Conservation (phyloP, 2,888 invertebrate genomes). For the Tachystola acroxantha region DNA sequence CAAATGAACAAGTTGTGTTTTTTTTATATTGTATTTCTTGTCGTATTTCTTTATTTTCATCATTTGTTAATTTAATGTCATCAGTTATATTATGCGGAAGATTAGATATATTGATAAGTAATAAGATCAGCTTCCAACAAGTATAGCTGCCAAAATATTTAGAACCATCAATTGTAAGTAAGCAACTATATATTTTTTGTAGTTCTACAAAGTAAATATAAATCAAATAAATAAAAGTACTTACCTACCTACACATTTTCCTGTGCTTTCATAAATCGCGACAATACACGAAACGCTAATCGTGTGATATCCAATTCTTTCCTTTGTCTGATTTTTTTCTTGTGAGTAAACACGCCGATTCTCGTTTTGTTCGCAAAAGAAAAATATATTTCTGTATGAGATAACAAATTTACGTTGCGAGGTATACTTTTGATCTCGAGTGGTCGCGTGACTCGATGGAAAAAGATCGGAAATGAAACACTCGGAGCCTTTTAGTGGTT, state of each 20-base stretch:
- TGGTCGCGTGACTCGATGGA: constrained; percentile 35
- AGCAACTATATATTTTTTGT: too few species aligned
- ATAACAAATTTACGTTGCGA: constrained; percentile 29
- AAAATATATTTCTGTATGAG: constrained; percentile 21
- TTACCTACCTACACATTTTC: background rate
- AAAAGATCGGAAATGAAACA: constrained; percentile 52
- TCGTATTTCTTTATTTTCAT: too few species aligned
- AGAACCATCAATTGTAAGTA: too few species aligned
- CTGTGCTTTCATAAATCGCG: constrained; percentile 8
- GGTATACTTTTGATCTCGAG: constrained; percentile 16
- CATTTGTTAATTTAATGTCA: too few species aligned
- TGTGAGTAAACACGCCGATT: constrained; percentile 13
- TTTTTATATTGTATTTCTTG: too few species aligned
- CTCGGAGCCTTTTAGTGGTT: constrained; percentile 44
- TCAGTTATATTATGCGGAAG: too few species aligned
- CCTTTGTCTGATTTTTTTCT: constrained; percentile 15
- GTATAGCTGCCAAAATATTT: too few species aligned
- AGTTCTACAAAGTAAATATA: too few species aligned
- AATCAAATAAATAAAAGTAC: too few species aligned
- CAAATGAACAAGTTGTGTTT: too few species aligned
- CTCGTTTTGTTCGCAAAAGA: constrained; percentile 13
- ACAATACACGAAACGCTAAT: constrained; percentile 8
- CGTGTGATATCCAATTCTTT: constrained; percentile 13
- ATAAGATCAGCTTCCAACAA: too few species aligned
- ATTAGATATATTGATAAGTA: too few species aligned